Evolutionary conservation across 2,113 vertebrate species (phyloP).

Genomic region (Oxygymnocypris stewartii): DNA sequence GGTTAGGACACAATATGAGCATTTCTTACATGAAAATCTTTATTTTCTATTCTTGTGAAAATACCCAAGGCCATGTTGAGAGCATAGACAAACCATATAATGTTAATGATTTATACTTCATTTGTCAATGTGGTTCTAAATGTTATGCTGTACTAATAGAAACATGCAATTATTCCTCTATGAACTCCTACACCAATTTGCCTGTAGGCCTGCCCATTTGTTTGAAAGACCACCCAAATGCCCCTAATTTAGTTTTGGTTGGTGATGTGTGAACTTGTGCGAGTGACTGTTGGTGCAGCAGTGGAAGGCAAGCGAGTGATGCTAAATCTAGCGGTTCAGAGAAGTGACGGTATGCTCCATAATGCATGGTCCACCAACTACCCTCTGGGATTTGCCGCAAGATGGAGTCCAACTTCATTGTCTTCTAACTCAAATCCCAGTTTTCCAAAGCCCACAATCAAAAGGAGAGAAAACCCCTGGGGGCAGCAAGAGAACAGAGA

Average conservation of each 20-base stretch:
- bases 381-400: slow-evolving; percentile 47
- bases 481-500: slow-evolving; percentile 16
- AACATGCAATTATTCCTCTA: not conserved
- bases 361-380: slow-evolving; percentile 27
- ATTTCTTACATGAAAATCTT: not conserved
- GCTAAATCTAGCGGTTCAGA: slow-evolving; percentile 30
- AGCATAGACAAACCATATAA: not conserved
- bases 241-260: not conserved
- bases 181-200: not conserved
- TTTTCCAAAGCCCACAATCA: slow-evolving; percentile 51
- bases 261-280: not conserved
- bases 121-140: not conserved
- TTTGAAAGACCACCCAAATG: not conserved
- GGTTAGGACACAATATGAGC: not conserved
- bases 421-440: slow-evolving; percentile 29
- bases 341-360: slow-evolving; percentile 37
- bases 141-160: not conserved
- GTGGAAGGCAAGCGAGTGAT: slow-evolving; percentile 12
- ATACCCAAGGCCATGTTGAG: not conserved
- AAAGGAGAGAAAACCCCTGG: slow-evolving; percentile 32
- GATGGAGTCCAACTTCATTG: slow-evolving; percentile 29
- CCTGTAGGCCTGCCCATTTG: not conserved
- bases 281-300: not conserved
- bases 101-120: not conserved
- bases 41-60: not conserved